A percentile compares a stretch with the other conserved stretches of the same genome.
Evolutionary conservation across 2,888 invertebrate genomes (phyloP).

Genomic region (Lycophotia porphyrea): DNA sequence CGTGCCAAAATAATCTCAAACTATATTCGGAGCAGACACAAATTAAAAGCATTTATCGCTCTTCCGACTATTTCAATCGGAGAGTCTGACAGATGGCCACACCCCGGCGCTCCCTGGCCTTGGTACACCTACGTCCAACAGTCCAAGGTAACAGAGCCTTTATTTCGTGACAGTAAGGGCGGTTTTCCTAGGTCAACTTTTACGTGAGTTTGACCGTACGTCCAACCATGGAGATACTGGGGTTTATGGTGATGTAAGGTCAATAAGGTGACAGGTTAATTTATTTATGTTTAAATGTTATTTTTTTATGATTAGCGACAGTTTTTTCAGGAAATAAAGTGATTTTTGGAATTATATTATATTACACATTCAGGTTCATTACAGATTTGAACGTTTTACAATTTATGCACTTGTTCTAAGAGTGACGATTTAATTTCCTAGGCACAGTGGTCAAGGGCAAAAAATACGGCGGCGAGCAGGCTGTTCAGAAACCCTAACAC

Average conservation of each 20-base stretch:
- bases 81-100: conserved; percentile 51
- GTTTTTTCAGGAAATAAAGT: not conserved
- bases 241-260: conserved; percentile 23
- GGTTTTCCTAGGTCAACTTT: conserved; percentile 3
- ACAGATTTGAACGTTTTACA: not conserved
- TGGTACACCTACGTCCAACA: conserved; percentile 36
- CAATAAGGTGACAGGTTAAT: conserved; percentile 31
- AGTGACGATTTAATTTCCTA: no score
- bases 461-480: no score
- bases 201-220: conserved; percentile 17
- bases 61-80: conserved; percentile 53
- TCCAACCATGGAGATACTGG: not conserved
- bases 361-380: not conserved
- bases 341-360: not conserved
- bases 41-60: conserved; percentile 31
- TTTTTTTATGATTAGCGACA: no score
- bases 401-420: no score
- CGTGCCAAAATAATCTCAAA: conserved; percentile 3
- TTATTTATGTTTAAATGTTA: conserved; percentile 27
- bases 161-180: conserved; percentile 22
- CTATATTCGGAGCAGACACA: conserved; percentile 22
- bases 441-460: no score
- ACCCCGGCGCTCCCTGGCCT: conserved; percentile 54
- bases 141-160: conserved; percentile 5
- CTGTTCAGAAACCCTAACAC: no score